Base-by-base conservation (phyloP, 2,797 vertebrate genomes). In the Cheirogaleus major region DNA sequence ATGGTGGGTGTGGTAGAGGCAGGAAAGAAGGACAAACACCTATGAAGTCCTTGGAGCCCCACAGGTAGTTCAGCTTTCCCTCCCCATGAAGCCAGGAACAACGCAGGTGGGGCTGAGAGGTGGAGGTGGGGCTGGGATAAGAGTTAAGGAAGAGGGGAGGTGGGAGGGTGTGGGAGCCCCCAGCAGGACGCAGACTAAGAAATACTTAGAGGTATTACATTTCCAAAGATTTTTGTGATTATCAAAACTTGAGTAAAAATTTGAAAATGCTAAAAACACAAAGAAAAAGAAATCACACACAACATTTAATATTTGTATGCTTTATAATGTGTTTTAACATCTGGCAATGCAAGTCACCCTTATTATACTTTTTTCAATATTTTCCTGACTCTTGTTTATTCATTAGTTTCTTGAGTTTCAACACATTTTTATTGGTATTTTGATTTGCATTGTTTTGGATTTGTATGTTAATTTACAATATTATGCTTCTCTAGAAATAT, bases 391-490 rank as follows among this genome's bases (percentile, higher is more conserved):
- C 30, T 50, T 76, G 23, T 30, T 76, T 59, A 70, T 43, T 84
- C 55, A 73, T 32, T 85, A 22, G 23, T 72, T 78, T 72, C 22
- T 70, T 69, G n/a, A 57, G 27, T 73, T 80, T 50, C 52, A 63
- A 67, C 61, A 63, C n/a, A 69, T 79, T 91, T 91, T 32, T 72
- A 18, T 55, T 72, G 38, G 9, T 70, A 78, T 83, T 88, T 91
- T 78, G 14, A 72, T 65, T 55, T 72, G 32, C 69, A 61, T 43
- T 91, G 61, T 48, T 90, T 91, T 69, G 38, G 20, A n/a, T 83
- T 86, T 63, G 50, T 57, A 41, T 35, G 14, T 73, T 87, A 70
- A 30, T 55, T 70, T 61, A 75, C 0, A 75, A 27, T 50, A 30
- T 57, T 79, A 43, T 43, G 15, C 13, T 30, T 89, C 22, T 48